Evolutionary conservation across 2,113 vertebrate genomes (phyloP).

Genomic region (Gadus macrocephalus): DNA sequence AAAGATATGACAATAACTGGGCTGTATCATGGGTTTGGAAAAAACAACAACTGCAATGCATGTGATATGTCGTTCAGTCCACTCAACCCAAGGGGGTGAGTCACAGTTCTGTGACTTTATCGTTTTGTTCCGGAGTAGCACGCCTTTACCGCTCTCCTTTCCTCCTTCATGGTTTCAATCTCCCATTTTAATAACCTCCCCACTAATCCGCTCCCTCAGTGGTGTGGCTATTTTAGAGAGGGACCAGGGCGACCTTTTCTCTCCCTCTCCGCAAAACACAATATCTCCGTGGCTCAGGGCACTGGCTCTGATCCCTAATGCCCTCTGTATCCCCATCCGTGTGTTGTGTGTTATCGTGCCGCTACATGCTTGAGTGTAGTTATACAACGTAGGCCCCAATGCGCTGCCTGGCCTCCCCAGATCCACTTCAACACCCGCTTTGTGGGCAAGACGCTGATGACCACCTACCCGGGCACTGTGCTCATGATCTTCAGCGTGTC

Average conservation of each 20-base stretch:
- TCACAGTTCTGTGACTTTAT: constrained; percentile 31
- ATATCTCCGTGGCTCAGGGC: constrained; percentile 50
- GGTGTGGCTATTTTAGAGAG: constrained; percentile 48
- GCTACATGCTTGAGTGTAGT: constrained; percentile 34
- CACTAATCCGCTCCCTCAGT: constrained; percentile 49
- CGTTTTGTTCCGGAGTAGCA: constrained; percentile 28
- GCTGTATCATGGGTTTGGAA: too few relatives aligned
- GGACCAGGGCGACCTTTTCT: constrained; percentile 50
- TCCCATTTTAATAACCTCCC: constrained; percentile 22
- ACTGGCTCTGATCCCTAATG: constrained; percentile 47
- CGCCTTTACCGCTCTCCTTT: constrained; percentile 34
- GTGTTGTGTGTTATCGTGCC: constrained; percentile 32
- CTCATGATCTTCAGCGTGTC: constrained; percentile 94
- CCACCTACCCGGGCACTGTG: constrained; percentile 89
- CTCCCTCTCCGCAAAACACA: constrained; percentile 34
- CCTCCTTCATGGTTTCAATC: constrained; percentile 26
- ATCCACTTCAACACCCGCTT: constrained; percentile 89
- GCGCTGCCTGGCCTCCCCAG: constrained; percentile 36
- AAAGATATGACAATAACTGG: too few relatives aligned
- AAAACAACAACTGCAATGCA: too few relatives aligned
- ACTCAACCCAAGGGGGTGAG: too few relatives aligned
- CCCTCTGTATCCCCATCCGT: constrained; percentile 50
- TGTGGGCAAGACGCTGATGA: constrained; percentile 94
- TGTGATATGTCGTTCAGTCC: too few relatives aligned
- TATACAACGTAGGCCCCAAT: constrained; percentile 11